A percentile compares a stretch with the other conserved stretches of the same genome.
Conservation (phyloP, 2,888 invertebrate species). For the Adelognathus sp. region DNA sequence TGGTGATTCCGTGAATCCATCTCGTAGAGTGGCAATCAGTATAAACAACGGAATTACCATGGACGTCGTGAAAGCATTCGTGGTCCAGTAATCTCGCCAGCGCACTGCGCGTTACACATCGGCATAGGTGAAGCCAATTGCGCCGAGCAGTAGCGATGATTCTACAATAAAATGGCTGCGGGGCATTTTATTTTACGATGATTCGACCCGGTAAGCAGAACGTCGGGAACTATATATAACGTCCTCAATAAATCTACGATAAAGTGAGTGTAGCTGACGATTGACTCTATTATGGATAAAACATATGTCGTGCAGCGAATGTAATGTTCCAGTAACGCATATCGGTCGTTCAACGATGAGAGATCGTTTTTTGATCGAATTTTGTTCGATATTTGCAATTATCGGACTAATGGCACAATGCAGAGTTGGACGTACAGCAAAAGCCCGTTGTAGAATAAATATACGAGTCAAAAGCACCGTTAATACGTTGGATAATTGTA, state of each 20-base stretch:
- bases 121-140: conserved; percentile 6
- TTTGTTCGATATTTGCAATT: conserved; percentile 24
- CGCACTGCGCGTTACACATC: background rate
- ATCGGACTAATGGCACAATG: conserved; percentile 32
- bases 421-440: background rate
- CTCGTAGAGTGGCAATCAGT: conserved; percentile 29
- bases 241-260: conserved; percentile 10
- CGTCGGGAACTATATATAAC: background rate
- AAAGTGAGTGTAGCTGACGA: conserved; percentile 2
- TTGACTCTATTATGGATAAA: conserved; percentile 3
- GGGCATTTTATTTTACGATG: conserved; percentile 36
- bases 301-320: background rate
- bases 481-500: conserved; percentile 55
- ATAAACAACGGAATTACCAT: conserved; percentile 41
- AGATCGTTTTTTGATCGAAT: background rate
- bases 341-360: background rate
- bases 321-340: background rate
- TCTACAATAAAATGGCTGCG: conserved; percentile 10
- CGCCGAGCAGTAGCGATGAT: conserved; percentile 6
- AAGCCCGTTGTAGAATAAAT: conserved; percentile 28
- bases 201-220: conserved; percentile 34
- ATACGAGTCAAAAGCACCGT: conserved; percentile 48
- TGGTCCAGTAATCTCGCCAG: conserved; percentile 8
- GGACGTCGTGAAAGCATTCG: conserved; percentile 38
- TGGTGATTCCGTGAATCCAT: conserved; percentile 18